A percentile compares a stretch with the other conserved stretches of the same genome.
Conservation (phyloP, 2,113 vertebrate genomes). For the Vulpes lagopus region DNA sequence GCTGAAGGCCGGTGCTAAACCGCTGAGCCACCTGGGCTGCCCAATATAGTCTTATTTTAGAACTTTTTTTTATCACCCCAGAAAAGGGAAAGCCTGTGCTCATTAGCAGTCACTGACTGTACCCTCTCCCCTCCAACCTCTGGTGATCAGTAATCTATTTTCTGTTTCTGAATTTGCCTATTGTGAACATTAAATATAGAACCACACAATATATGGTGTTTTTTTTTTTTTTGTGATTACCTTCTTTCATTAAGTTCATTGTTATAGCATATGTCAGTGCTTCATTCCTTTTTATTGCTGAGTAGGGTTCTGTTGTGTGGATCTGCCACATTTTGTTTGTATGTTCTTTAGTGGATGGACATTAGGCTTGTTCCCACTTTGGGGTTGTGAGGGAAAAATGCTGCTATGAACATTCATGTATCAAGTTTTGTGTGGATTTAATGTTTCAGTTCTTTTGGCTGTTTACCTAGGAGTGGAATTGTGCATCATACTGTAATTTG, state of each 20-base stretch:
- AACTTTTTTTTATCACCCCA: constrained; percentile 46
- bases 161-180: constrained; percentile 40
- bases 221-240: not conserved
- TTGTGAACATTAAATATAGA: constrained; percentile 47
- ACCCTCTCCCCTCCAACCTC: not conserved
- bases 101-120: not conserved
- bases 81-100: not conserved
- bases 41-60: constrained; percentile 2
- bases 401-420: not conserved
- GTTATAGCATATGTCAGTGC: not conserved
- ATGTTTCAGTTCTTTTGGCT: constrained; percentile 9
- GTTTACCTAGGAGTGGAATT: not conserved
- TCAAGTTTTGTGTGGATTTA: not conserved
- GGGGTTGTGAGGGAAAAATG: not conserved
- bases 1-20: no score
- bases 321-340: constrained; percentile 1
- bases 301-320: not conserved
- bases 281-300: constrained; percentile 40
- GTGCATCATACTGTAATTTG: not conserved
- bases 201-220: not conserved
- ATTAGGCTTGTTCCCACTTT: constrained; percentile 39
- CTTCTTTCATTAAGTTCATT: constrained; percentile 48
- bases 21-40: no score
- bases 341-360: not conserved
- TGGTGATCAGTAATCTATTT: constrained; percentile 37